Evolutionary conservation across 2,113 vertebrate genomes (phyloP).

Genomic region (Gymnorhina tibicen): DNA sequence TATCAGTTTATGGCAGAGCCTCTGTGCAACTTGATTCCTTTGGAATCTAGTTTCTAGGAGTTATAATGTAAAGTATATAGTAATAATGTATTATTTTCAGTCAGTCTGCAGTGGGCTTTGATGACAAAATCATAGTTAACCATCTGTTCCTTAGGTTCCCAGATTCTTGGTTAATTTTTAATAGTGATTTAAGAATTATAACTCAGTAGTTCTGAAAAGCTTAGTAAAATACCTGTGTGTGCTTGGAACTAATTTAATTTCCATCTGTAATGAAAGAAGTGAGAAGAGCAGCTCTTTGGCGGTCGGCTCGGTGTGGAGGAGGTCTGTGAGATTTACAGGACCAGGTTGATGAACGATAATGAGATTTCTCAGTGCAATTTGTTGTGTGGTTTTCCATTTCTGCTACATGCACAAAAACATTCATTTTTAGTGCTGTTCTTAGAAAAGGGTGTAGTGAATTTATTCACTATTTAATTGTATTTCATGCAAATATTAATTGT

Average conservation of each 20-base stretch:
- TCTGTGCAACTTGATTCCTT: not conserved
- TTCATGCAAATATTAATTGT: too few relatives aligned
- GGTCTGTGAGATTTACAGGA: not conserved
- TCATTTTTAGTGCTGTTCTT: not conserved
- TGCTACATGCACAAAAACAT: not conserved
- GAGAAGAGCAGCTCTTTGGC: not conserved
- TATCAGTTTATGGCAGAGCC: not conserved
- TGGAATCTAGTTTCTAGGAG: not conserved
- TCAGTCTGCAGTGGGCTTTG: not conserved
- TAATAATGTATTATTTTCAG: not conserved
- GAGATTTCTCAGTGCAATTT: not conserved
- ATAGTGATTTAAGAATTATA: not conserved
- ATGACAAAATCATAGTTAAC: not conserved
- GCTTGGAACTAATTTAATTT: not conserved
- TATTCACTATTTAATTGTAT: slow-evolving; percentile 9
- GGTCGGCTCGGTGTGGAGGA: not conserved
- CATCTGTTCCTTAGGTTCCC: not conserved
- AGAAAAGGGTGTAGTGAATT: not conserved
- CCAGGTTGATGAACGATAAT: not conserved
- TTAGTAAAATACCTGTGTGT: not conserved
- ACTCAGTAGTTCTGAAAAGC: not conserved
- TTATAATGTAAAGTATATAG: not conserved
- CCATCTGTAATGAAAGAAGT: not conserved
- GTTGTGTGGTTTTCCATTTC: not conserved
- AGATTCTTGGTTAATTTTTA: not conserved